Evolutionary conservation across 2,113 vertebrate genomes (phyloP), one percentile per base, ranked within the genome.

Genomic region (Triplophysa dalaica): DNA sequence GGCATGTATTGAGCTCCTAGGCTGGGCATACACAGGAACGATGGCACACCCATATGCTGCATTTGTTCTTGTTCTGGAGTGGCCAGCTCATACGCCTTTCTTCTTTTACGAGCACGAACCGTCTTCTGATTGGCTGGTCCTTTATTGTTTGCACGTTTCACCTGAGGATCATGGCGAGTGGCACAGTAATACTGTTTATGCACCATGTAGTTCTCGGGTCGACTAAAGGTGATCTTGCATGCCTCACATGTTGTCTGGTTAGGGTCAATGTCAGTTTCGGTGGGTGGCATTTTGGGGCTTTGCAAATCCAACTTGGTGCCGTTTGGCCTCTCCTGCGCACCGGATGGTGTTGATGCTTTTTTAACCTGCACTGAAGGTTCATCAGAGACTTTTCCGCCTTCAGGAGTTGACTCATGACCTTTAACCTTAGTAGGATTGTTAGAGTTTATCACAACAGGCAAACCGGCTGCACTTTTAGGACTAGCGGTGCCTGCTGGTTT

Each of bases 101-200:
- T 93, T 16, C 95, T 88, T 85, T 95, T 96, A 68, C 94, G 94
- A 0, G 94, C 94, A 29, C 94, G 94, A 90, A 95, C 93, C n/a
- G 92, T 91, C 87, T 94, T 93, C 91, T 95, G 95, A 91, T 94
- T 90, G 50, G 94, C 94, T 82, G 94, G 93, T 89, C 94, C 92
- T 91, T 95, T 95, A 87, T 83, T 95, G 77, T 93, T 92, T 0
- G 92, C 91, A 2, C 95, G 92, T 87, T 95, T 95, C 13, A 93
- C 86, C 0, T 94, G 94, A 9, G 95, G 95, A 76, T 96, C 95
- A 0, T 96, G 95, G 10, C 95, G 94, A 0, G 94, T 94, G 2
- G 95, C 95, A 56, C 95, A 96, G 8, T 96, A 96, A 80, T 95
- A 96, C 90, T 95, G 95, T 85, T 96, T 96, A 86, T 96, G 95